These are phyloP conservation scores for Diorhabda sublineata DNA, from an alignment of 1,140 invertebrate genomes.

Conservation along the genomic window DNA sequence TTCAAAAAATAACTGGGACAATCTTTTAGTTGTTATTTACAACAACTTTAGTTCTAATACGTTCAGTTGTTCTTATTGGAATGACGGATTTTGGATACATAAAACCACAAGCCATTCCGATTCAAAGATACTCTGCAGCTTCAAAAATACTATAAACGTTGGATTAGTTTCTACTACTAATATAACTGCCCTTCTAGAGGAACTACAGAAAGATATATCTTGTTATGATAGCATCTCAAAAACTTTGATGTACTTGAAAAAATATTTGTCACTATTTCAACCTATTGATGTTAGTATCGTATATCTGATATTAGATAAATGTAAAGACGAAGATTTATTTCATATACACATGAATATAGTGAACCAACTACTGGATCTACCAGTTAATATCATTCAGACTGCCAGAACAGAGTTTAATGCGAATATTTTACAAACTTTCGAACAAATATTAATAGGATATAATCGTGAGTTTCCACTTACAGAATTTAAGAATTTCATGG, in stretches of 20 bases:
- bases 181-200: background rate
- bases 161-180: background rate
- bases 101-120: too few relatives aligned
- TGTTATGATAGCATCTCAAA: background rate
- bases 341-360: background rate
- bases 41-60: too few relatives aligned
- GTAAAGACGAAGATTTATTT: background rate
- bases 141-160: constrained; percentile 23
- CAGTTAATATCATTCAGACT: background rate
- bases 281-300: background rate
- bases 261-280: background rate
- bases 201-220: background rate
- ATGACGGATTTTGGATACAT: constrained; percentile 4
- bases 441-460: too few relatives aligned
- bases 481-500: background rate
- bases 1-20: background rate
- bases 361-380: background rate
- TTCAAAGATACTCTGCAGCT: constrained; percentile 11
- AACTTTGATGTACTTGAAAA: background rate
- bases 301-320: background rate
- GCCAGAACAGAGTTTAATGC: too few relatives aligned
- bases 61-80: constrained; percentile 20
- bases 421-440: too few relatives aligned
- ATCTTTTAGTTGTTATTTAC: too few relatives aligned
- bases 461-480: too few relatives aligned